Evolutionary conservation across 1,140 invertebrate species (phyloP).

Genomic region (Cydia amplana): DNA sequence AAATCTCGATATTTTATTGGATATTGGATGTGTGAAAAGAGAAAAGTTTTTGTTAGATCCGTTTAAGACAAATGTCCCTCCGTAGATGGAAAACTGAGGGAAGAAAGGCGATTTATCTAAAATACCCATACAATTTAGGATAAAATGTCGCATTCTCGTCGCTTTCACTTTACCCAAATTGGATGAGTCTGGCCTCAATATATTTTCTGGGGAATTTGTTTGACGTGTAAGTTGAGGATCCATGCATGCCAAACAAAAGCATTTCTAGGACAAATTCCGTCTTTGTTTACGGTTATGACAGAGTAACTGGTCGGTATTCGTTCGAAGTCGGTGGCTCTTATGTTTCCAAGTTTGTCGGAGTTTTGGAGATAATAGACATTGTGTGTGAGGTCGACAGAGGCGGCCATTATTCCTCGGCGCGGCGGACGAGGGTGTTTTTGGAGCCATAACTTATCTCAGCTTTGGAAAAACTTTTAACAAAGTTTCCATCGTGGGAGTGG

Average conservation of each 20-base stretch:
- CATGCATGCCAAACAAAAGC: slow-evolving; percentile 60
- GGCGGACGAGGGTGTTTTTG: slow-evolving; percentile 21
- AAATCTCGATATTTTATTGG: slow-evolving; percentile 52
- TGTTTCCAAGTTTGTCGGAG: slow-evolving; percentile 47
- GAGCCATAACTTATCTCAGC: slow-evolving; percentile 28
- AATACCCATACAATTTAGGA: slow-evolving; percentile 77
- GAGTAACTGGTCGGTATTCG: slow-evolving; percentile 45
- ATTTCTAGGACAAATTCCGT: slow-evolving; percentile 56
- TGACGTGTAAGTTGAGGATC: slow-evolving; percentile 63
- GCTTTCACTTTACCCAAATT: slow-evolving; percentile 73
- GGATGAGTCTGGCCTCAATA: slow-evolving; percentile 70
- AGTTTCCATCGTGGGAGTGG: neutral
- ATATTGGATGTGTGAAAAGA: slow-evolving; percentile 49
- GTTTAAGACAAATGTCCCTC: slow-evolving; percentile 73
- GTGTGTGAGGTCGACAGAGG: slow-evolving; percentile 34
- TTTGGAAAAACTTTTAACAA: slow-evolving; percentile 30
- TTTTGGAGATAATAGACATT: slow-evolving; percentile 51
- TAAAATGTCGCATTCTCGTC: slow-evolving; percentile 72
- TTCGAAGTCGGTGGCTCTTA: slow-evolving; percentile 42
- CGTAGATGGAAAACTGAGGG: slow-evolving; percentile 70
- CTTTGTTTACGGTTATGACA: slow-evolving; percentile 62
- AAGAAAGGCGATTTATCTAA: slow-evolving; percentile 75
- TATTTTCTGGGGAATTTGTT: slow-evolving; percentile 68
- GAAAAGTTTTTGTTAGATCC: slow-evolving; percentile 67
- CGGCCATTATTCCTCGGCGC: slow-evolving; percentile 34